phyloP scores from a whole-genome alignment of 2,888 invertebrate genomes.

The Cryptus armator region DNA sequence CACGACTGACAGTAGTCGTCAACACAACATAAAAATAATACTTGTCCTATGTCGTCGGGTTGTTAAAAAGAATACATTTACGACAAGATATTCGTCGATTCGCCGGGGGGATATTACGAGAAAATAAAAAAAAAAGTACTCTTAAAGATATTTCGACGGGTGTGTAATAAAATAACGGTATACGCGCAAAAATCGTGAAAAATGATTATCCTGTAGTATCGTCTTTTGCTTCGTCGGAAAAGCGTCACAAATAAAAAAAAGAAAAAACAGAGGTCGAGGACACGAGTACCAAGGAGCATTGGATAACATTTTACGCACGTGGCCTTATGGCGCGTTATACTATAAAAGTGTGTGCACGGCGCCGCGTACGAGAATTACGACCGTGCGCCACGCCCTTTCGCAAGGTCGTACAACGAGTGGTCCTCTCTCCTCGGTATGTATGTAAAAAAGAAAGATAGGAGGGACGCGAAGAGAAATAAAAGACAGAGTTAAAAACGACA shows the following conservation, averaged over 20 bases:
- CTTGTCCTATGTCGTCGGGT: neutral
- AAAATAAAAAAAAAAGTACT: conserved; percentile 7
- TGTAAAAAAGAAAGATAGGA: conserved; percentile 27
- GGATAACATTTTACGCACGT: conserved; percentile 37
- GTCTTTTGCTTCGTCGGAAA: neutral
- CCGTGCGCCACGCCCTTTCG: conserved; percentile 60
- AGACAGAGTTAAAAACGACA: conserved; percentile 21
- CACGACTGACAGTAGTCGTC: neutral
- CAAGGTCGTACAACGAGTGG: conserved; percentile 43
- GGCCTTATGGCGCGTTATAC: conserved; percentile 38
- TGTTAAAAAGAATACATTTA: neutral
- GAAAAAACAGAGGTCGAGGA: neutral
- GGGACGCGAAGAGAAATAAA: conserved; percentile 16
- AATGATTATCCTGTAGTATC: conserved; percentile 22
- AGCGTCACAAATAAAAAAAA: neutral
- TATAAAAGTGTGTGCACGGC: conserved; percentile 41
- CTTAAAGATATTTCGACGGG: neutral
- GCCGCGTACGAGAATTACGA: conserved; percentile 59
- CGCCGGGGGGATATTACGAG: neutral
- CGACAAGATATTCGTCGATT: conserved; percentile 7
- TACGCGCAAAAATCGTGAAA: conserved; percentile 24
- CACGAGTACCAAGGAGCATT: neutral
- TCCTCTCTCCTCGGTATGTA: conserved; percentile 33
- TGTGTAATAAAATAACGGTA: conserved; percentile 8
- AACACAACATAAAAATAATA: neutral